Percentiles rank a stretch among this genome's conserved stretches.
Evolutionary conservation across 2,888 invertebrate species (phyloP).

Genomic region (Anorthoa munda): DNA sequence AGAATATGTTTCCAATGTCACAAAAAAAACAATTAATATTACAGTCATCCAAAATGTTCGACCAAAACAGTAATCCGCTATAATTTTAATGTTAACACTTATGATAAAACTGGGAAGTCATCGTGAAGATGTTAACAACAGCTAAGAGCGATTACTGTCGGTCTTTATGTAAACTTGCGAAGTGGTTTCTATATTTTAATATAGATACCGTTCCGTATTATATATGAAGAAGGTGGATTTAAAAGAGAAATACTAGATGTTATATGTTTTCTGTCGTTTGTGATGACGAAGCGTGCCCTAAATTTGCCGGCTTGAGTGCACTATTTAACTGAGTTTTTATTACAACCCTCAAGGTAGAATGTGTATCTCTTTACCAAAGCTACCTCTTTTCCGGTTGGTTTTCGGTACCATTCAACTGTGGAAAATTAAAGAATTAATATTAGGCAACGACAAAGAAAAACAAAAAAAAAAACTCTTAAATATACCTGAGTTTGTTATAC

Average conservation of each 20-base stretch:
- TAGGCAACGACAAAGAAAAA: not conserved
- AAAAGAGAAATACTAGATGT: slow-evolving; percentile 13
- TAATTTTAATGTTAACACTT: no score
- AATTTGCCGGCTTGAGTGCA: slow-evolving; percentile 23
- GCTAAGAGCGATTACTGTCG: no score
- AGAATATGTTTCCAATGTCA: no score
- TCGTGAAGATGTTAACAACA: no score
- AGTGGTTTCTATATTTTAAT: slow-evolving; percentile 44
- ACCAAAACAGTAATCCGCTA: no score
- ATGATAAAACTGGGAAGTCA: no score
- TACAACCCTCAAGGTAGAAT: slow-evolving; percentile 59
- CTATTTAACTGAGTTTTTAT: slow-evolving; percentile 13
- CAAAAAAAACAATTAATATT: no score
- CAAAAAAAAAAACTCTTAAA: no score
- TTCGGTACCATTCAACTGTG: slow-evolving; percentile 58
- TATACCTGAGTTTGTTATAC: not conserved
- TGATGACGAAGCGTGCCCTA: slow-evolving; percentile 35
- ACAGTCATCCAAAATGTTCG: no score
- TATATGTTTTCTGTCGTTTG: slow-evolving; percentile 8
- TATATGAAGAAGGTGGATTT: slow-evolving; percentile 4
- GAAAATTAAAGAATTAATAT: not conserved
- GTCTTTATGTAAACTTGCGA: not conserved
- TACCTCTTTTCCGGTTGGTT: slow-evolving; percentile 64
- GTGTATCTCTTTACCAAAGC: slow-evolving; percentile 71
- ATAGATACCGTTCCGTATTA: slow-evolving; percentile 25